Evolutionary conservation across 2,113 vertebrate genomes (phyloP), one percentile per base, ranked within the genome.

Genomic region (Zosterops hypoxanthus): DNA sequence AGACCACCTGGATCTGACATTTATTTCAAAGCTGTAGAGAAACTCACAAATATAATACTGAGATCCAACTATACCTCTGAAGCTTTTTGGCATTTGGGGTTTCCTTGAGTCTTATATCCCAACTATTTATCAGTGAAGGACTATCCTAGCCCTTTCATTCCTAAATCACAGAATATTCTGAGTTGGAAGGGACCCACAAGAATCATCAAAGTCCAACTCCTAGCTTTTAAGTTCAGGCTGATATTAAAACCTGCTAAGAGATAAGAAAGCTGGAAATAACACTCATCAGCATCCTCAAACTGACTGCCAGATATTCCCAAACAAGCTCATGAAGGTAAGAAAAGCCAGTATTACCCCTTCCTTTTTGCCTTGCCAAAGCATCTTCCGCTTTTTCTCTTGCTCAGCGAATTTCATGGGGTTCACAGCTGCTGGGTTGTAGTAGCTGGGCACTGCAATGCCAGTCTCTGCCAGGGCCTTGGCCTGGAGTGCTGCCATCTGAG

Each of bases 391-490:
- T 56, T 99, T 99, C 91, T 99, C 99, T 78, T 99, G 99, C 75
- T 99, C 99, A 66, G 99, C 99, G 95, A 99, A 99, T 76, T 99
- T 99, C 98, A 99, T 99, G 11, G 99, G 99, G 89, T 99, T 99
- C 59, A 99, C 99, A 41, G 99, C 99, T 2, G 99, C 99, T 29
- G 99, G 99, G 95, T 99, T 99, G 21, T 99, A 99, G 92, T 99
- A 99, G 97, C 99, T 99, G 25, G 99, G 99, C 28, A 99, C 99
- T 46, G 99, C 99, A n/a, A 99, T 99, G 71, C 99, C 99, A 2
- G 99, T 99, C 98, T 99, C 99, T 49, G 99, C 99, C 93, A 99
- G 95, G 1, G 99, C 99, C 96, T 99, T 99, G 10, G 99, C 99
- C 94, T 99, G 99, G 26, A 99, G 97, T 1, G 99, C 99, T 71